Percentiles rank a stretch among this genome's conserved stretches.
phyloP scores from a whole-genome alignment of 2,797 vertebrate genomes.

The Molossus alvarezi region DNA sequence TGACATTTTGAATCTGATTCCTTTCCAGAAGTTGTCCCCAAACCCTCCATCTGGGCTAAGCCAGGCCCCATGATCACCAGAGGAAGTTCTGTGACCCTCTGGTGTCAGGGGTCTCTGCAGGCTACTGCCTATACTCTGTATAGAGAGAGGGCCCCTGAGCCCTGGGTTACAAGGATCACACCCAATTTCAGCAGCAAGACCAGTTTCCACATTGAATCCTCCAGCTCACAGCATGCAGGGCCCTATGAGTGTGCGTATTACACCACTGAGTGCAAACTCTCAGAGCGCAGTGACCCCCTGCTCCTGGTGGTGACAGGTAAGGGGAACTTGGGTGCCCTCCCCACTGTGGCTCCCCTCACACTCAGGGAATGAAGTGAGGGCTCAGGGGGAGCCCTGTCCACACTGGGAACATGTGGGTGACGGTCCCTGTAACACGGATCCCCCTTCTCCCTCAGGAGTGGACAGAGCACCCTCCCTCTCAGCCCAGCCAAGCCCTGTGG shows the following conservation, averaged over 20 bases:
- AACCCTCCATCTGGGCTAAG: not conserved
- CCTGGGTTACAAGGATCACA: fast-evolving
- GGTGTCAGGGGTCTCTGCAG: not conserved
- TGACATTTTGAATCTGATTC: not conserved
- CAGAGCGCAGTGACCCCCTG: not conserved
- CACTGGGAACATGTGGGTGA: too few species aligned
- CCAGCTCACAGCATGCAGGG: fast-evolving
- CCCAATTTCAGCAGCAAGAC: not conserved
- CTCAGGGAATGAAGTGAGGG: fast-evolving
- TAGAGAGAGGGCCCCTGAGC: fast-evolving
- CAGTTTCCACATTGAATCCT: fast-evolving
- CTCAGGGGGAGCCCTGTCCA: not conserved
- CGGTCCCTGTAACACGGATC: fast-evolving
- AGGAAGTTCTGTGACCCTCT: not conserved
- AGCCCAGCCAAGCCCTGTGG: not conserved
- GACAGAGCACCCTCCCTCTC: not conserved
- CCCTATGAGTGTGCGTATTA: not conserved
- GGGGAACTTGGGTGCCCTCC: fast-evolving
- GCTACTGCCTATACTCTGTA: not conserved
- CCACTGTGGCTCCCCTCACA: not conserved
- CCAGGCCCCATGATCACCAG: fast-evolving
- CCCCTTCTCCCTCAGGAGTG: not conserved
- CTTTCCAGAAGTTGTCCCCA: not conserved
- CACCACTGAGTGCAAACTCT: not conserved
- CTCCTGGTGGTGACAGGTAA: constrained; percentile 25